phyloP scores from a whole-genome alignment of 2,888 invertebrate genomes.

The Slavum lentiscoides region DNA sequence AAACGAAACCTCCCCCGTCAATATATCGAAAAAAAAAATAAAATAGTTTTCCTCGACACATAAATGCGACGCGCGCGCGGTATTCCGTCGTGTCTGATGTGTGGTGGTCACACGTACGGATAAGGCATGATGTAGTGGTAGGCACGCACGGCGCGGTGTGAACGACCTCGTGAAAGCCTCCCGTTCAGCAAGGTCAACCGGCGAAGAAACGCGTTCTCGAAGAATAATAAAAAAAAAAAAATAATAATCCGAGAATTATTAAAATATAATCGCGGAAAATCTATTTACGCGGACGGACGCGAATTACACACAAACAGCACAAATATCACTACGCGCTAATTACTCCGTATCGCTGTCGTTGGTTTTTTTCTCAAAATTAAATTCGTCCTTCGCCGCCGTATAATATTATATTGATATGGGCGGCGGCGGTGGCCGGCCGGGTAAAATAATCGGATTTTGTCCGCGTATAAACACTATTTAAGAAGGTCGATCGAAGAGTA shows the following conservation, averaged over 20 bases:
- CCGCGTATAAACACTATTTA: not conserved
- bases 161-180: slow-evolving; percentile 53
- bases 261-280: slow-evolving; percentile 25
- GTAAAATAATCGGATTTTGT: too few relatives aligned
- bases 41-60: too few relatives aligned
- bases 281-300: slow-evolving; percentile 2
- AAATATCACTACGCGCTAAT: too few relatives aligned
- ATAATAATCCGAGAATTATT: slow-evolving; percentile 19
- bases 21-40: too few relatives aligned
- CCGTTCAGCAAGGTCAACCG: slow-evolving; percentile 44
- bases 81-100: too few relatives aligned
- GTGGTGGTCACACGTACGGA: not conserved
- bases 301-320: too few relatives aligned
- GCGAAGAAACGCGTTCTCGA: slow-evolving; percentile 36
- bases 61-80: too few relatives aligned
- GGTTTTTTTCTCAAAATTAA: not conserved
- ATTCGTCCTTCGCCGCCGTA: not conserved
- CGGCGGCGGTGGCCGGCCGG: too few relatives aligned
- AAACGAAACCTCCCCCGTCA: too few relatives aligned
- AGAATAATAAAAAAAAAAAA: slow-evolving; percentile 27
- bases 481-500: slow-evolving; percentile 18
- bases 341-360: not conserved
- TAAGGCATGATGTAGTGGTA: not conserved
- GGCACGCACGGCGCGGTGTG: slow-evolving; percentile 19
- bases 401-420: not conserved